phyloP scores from a whole-genome alignment of 2,888 invertebrate genomes.

The Hesperia comma region DNA sequence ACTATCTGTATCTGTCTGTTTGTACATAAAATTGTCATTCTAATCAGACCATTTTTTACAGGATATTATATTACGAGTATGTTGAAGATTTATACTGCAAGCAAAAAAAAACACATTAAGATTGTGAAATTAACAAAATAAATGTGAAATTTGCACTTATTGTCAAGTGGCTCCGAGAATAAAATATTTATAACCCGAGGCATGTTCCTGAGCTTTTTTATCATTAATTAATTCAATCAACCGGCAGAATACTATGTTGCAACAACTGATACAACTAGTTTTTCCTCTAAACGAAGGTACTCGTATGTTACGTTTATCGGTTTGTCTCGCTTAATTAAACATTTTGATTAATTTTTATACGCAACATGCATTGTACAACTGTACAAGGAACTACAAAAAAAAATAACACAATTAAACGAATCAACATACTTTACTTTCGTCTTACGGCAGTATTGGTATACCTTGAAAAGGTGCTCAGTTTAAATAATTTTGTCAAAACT shows the following conservation, averaged over 20 bases:
- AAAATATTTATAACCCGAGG: slow-evolving; percentile 8
- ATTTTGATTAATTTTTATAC: slow-evolving; percentile 47
- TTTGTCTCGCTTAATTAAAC: slow-evolving; percentile 42
- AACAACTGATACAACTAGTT: slow-evolving; percentile 39
- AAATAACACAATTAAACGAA: neutral
- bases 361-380: slow-evolving; percentile 35
- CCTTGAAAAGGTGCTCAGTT: no score
- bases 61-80: no score
- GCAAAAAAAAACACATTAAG: no score
- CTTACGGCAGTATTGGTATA: no score
- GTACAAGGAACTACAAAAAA: slow-evolving; percentile 22
- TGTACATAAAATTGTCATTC: no score
- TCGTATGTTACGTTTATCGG: slow-evolving; percentile 38
- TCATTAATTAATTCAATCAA: slow-evolving; percentile 48
- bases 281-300: slow-evolving; percentile 15
- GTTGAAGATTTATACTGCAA: no score
- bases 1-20: no score
- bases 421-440: neutral
- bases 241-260: slow-evolving; percentile 51
- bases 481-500: no score
- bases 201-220: slow-evolving; percentile 44
- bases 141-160: neutral
- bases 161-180: neutral
- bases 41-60: no score
- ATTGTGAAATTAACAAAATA: no score